Evolutionary conservation across 2,888 invertebrate species (phyloP), one percentile per base, ranked within the genome.

Genomic region (Melinopterus prodromus): DNA sequence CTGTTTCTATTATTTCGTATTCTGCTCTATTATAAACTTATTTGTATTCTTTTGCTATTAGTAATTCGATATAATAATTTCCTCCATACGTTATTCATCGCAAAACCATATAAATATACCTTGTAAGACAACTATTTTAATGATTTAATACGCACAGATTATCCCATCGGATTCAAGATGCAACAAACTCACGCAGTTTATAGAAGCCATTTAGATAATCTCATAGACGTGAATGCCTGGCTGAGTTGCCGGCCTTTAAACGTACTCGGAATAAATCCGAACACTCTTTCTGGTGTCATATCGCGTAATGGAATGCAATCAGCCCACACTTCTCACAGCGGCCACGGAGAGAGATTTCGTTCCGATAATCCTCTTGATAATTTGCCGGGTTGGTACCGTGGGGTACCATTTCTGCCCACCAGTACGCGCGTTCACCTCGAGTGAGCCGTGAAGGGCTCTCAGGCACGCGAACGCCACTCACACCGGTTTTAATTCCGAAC

Each of bases 371-470:
- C 53, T 53, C 53, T 53, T 53, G 53, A 53, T 53, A 53, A 53
- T 53, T 53, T 12, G 53, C 53, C 53, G 53, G 12, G 53, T 53
- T 53, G 53, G 53, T 53, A 53, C 53, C 53, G 53, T 53, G 53
- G 53, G 53, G 53, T 53, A 53, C 53, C 53, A 53, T 53, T 53
- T 53, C 53, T 53, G 53, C 53, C 53, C 53, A 53, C 53, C 53
- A 4, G 3, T 53, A 12, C 53, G 9, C 53, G 9, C 53, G 53
- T 53, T 53, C 53, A 53, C 53, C 53, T 53, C 53, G 53, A 53
- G 53, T 53, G 53, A 53, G 53, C 53, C 12, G 53, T 53, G 53
- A 53, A 53, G 53, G 53, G 53, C 53, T 53, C 53, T 53, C 53
- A 53, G 53, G 53, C 53, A 53, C 53, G 53, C 53, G 53, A 53